Conservation (phyloP, 2,113 vertebrate species). For the Melanostigma gelatinosum region DNA sequence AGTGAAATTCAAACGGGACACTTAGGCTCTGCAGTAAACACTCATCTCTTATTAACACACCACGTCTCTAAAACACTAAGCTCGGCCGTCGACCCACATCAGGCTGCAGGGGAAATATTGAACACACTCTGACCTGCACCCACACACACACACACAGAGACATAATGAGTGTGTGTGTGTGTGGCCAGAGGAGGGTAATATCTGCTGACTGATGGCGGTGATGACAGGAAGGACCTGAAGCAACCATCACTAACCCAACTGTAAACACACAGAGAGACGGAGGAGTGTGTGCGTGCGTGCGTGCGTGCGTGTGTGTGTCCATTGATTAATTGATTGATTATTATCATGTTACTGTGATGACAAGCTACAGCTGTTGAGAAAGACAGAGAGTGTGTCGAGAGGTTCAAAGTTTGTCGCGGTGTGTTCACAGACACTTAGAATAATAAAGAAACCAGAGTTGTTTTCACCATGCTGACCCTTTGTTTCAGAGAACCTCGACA, state of each 20-base stretch:
- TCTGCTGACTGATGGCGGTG: conserved; percentile 67
- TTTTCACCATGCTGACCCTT: neutral
- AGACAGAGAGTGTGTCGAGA: neutral
- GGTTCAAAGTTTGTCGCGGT: neutral
- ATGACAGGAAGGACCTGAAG: conserved; percentile 69
- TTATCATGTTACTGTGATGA: conserved; percentile 55
- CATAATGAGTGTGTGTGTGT: conserved; percentile 32
- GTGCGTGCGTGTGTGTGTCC: conserved; percentile 4
- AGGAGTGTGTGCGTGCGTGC: conserved; percentile 9
- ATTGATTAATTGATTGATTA: conserved; percentile 73
- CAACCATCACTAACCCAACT: conserved; percentile 63
- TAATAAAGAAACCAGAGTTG: neutral
- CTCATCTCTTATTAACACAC: conserved; percentile 67
- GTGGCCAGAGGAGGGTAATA: conserved; percentile 63
- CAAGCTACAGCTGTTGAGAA: conserved; percentile 53
- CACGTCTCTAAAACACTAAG: conserved; percentile 60
- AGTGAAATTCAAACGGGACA: no score
- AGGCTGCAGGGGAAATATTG: conserved; percentile 32
- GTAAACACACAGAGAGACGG: conserved; percentile 50
- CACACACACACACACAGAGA: conserved; percentile 32
- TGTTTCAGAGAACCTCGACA: no score
- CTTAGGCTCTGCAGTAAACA: conserved; percentile 60
- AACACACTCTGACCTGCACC: conserved; percentile 24
- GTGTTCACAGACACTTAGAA: conserved; percentile 15
- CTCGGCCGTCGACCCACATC: conserved; percentile 10